Conservation (phyloP, 1,140 invertebrate genomes). For the Chionoecetes opilio region DNA sequence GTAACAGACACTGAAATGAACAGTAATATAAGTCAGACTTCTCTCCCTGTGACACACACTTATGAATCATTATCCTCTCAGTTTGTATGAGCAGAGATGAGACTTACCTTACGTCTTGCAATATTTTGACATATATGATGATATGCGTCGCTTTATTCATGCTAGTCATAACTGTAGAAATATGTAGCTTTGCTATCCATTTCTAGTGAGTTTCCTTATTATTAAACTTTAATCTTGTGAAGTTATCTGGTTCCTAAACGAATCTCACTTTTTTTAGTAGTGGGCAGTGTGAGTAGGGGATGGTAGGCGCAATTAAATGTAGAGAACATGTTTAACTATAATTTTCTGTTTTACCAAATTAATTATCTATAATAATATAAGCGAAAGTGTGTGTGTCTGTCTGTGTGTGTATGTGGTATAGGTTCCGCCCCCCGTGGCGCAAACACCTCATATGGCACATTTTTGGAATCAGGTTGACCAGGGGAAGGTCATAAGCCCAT, state of each 20-base stretch:
- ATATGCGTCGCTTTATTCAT: background rate
- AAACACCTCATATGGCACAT: too few species aligned
- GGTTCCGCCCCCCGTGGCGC: too few species aligned
- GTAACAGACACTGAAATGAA: conserved; percentile 45
- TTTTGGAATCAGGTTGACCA: too few species aligned
- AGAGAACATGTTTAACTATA: too few species aligned
- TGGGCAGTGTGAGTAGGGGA: too few species aligned
- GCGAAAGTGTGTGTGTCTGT: too few species aligned
- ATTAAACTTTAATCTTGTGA: background rate
- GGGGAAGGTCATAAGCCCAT: too few species aligned
- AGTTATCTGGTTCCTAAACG: background rate
- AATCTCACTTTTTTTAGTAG: background rate
- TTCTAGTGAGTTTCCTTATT: background rate
- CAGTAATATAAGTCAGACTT: conserved; percentile 51
- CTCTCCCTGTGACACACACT: conserved; percentile 25
- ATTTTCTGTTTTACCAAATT: too few species aligned
- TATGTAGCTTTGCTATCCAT: background rate
- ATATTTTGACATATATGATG: background rate
- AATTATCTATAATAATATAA: too few species aligned
- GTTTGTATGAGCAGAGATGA: conserved; percentile 48
- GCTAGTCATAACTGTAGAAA: background rate
- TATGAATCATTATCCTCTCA: conserved; percentile 67
- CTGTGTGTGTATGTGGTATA: too few species aligned
- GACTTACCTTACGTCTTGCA: background rate
- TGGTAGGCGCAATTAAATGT: too few species aligned